Evolutionary conservation across 2,797 vertebrate genomes (phyloP), one percentile per base, ranked within the genome.

Genomic region (Spinibarbus caldwelli): DNA sequence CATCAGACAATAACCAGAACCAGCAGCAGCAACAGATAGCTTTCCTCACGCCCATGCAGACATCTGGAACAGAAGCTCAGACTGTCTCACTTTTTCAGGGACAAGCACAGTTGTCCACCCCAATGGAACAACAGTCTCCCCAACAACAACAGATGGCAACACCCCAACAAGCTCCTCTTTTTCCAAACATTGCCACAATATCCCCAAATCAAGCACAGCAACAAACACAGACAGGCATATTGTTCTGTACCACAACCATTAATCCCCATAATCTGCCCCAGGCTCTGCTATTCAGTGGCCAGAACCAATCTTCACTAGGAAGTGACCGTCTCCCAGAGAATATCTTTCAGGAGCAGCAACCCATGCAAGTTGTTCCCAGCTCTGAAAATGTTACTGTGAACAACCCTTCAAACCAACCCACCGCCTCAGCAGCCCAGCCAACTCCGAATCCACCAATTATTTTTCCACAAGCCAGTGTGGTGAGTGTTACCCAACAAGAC

Each of bases 291-390:
- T 93, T 96, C 0, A 89, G 96, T 95, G 88, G 93, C 38, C 96
- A 96, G 78, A 95, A 91, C 94, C n/a, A 94, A 95, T 93, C 91
- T 87, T 91, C 95, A 2, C 93, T 96, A 90, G 86, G 93, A 85
- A 87, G 83, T 47, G 85, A 87, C 73, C 49, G 77, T 21, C 95
- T 96, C 89, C 81, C 94, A 92, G 93, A 52, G 96, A 98, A 92
- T 95, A 97, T 97, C 45, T 99, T 98, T 93, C 98, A 98, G 90
- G 96, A 96, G 85, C 97, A 97, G 4, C 96, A 98, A 91, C 98
- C 97, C 89, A 97, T 99, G 93, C 98, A 99, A 90, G 90, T 99
- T 87, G 97, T 97, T 68, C 96, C 96, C 68, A 97, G 96, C 62
- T 94, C 97, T 38, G 91, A 94, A 38, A 94, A 92, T 83, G 93